Percentiles rank a stretch among this genome's conserved stretches.
Conservation (phyloP, 2,113 vertebrate species). For the Xiphorhynchus elegans region DNA sequence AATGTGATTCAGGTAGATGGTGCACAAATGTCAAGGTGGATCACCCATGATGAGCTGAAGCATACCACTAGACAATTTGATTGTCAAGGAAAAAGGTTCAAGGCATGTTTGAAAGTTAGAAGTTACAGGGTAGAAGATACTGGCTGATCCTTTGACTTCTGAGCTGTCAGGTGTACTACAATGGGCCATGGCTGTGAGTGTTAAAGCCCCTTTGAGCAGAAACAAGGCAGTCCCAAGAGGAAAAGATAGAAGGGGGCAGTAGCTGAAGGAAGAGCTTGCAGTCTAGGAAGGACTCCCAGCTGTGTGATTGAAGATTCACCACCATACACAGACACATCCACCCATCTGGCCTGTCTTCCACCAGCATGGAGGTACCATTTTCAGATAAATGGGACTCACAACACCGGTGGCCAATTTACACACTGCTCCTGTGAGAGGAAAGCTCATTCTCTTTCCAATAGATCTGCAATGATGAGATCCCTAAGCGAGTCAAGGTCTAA, state of each 20-base stretch:
- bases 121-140: background rate
- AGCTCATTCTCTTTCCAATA: background rate
- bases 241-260: background rate
- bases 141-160: background rate
- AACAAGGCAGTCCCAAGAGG: background rate
- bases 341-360: background rate
- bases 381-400: background rate
- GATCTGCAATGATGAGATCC: background rate
- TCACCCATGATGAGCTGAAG: fast-evolving
- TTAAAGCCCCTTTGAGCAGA: background rate
- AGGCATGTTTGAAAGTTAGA: background rate
- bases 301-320: background rate
- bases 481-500: fast-evolving
- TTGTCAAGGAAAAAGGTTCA: background rate
- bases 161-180: background rate
- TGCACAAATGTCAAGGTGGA: background rate
- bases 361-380: background rate
- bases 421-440: background rate
- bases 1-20: background rate
- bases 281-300: background rate
- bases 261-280: background rate
- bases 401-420: background rate
- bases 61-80: fast-evolving
- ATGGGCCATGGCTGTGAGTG: fast-evolving
- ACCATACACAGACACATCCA: background rate